Conservation (phyloP, 2,113 vertebrate genomes). For the Heliornis fulica region DNA sequence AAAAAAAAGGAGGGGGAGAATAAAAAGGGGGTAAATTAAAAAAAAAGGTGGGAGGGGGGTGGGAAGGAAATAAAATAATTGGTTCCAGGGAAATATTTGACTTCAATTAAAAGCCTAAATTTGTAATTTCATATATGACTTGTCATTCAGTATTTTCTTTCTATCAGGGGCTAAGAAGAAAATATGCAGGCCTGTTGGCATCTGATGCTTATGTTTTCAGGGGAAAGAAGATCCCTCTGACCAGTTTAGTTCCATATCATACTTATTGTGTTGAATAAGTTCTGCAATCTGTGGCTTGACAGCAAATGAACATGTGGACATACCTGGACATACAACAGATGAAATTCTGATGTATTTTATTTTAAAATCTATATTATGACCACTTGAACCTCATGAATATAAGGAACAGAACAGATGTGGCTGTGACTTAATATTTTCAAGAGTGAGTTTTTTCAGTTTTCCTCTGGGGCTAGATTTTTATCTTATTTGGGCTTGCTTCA, state of each 20-base stretch:
- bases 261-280: not conserved
- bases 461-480: not conserved
- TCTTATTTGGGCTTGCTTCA: not conserved
- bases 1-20: too few species aligned
- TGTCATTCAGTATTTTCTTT: not conserved
- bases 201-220: not conserved
- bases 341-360: not conserved
- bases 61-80: too few species aligned
- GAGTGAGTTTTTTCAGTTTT: not conserved
- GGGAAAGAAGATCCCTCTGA: not conserved
- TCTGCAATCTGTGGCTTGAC: not conserved
- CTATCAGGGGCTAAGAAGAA: not conserved
- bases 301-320: not conserved
- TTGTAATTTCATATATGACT: not conserved
- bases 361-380: not conserved
- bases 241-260: not conserved
- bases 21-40: too few species aligned
- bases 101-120: not conserved
- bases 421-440: constrained; percentile 18
- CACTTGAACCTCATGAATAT: not conserved
- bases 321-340: not conserved
- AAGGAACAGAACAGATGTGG: not conserved
- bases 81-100: not conserved
- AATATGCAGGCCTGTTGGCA: not conserved
- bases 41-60: too few species aligned